Percentiles rank a stretch among this genome's conserved stretches.
Conservation (phyloP, 1,140 invertebrate species). For the Ylistrum balloti region DNA sequence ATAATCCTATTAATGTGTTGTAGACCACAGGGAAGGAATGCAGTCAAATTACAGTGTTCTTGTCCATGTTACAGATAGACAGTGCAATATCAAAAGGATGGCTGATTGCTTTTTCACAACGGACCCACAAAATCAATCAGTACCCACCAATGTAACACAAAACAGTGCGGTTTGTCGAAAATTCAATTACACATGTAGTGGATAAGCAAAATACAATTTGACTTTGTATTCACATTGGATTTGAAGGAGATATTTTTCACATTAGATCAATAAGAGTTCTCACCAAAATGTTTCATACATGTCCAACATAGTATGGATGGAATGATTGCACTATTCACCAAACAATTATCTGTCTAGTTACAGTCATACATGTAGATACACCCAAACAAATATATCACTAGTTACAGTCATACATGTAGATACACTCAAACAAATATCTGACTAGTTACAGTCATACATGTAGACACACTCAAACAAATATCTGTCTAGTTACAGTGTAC, state of each 20-base stretch:
- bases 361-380: no score
- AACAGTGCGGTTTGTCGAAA: slow-evolving; percentile 23
- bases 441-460: no score
- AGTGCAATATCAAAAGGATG: slow-evolving; percentile 16
- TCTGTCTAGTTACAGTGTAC: no score
- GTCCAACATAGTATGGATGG: no score
- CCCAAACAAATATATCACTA: no score
- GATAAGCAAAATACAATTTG: slow-evolving; percentile 35
- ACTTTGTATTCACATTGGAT: slow-evolving; percentile 35
- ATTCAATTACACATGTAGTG: slow-evolving; percentile 25
- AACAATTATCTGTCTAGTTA: no score
- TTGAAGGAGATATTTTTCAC: slow-evolving; percentile 39
- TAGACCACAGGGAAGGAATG: background rate
- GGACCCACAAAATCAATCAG: slow-evolving; percentile 23
- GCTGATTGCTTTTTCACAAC: slow-evolving; percentile 33
- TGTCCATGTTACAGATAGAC: slow-evolving; percentile 13
- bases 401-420: no score
- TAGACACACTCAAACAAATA: no score
- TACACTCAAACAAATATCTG: no score
- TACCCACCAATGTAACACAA: background rate
- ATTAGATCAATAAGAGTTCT: slow-evolving; percentile 22
- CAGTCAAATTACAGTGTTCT: slow-evolving; percentile 28
- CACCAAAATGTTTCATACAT: no score
- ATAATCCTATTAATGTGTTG: slow-evolving; percentile 17
- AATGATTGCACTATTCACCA: no score